Conservation (phyloP, 2,113 vertebrate genomes). For the Lycaon pictus region DNA sequence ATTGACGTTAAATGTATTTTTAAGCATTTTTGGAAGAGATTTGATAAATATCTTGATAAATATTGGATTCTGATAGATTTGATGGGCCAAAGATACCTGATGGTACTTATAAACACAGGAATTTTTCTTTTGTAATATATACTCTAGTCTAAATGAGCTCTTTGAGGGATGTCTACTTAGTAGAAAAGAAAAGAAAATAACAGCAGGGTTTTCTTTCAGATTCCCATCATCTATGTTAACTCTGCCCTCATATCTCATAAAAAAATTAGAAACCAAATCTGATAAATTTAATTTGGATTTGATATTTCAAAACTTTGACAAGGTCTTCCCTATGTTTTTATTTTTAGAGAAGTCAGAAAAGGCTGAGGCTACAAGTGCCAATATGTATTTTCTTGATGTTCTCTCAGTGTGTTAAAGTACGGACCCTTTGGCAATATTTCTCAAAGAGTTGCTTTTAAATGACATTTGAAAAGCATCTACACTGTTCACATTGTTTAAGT, state of each 20-base stretch:
- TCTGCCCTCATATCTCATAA: background rate
- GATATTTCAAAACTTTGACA: constrained; percentile 31
- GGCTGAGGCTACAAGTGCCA: background rate
- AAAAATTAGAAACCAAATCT: background rate
- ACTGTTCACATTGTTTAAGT: background rate
- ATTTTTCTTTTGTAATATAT: background rate
- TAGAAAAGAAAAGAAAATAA: background rate
- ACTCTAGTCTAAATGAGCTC: background rate
- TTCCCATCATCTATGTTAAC: background rate
- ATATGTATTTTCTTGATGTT: background rate
- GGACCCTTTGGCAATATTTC: background rate
- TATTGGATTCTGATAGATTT: background rate
- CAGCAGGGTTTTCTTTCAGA: background rate
- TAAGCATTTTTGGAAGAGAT: constrained; percentile 6
- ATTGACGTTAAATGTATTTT: constrained; percentile 25
- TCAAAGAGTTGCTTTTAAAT: constrained; percentile 21
- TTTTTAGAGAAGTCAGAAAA: background rate
- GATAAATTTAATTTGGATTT: constrained; percentile 14
- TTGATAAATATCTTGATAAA: background rate
- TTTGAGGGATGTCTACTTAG: background rate
- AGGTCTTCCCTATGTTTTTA: background rate
- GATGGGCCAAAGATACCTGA: background rate
- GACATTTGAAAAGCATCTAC: constrained; percentile 40
- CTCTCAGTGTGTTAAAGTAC: background rate
- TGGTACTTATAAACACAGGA: background rate